Base-by-base conservation (phyloP, 1,140 invertebrate genomes). In the Tetragnatha versicolor region DNA sequence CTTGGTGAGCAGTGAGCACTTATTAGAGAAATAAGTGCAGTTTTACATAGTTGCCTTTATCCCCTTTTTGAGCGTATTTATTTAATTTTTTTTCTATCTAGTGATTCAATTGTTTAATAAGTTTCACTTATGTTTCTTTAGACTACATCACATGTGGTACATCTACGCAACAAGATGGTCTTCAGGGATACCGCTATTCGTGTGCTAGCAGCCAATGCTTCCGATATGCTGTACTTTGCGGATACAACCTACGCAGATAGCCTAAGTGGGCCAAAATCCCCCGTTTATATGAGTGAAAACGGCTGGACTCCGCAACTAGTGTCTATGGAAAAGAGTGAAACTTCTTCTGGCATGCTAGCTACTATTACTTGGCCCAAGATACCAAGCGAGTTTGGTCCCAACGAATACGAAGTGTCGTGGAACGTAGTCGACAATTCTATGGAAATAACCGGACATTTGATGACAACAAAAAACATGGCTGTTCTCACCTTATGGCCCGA, bases 381-480 rank as follows among this genome's bases (percentile, higher is more conserved):
- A 22, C 68, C 61, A 20, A 78, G 63, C 25, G 58, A 80, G 10
- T 39, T 79, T 88, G 82, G 80, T 22, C 33, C 51, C 76, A 79
- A 45, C 89, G 92, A 39, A 5, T 93, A 93, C 85, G 87, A 93
- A 81, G 92, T 93, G 63, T 93, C 92, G 47, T 93, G 92, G 92
- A 92, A 93, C 87, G 91, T 93, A 9, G 91, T 91, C 81, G 92
- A 92, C 51, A 92, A 92, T 17, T 35, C 79, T 3, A 70, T 81
- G 55, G 92, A 92, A 37, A 87, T 93, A n/a, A 93, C 92, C 84
- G 92, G 92, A 60, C 93, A 93, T 86, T 87, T 93, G n/a, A 91
- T 93, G 82, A 93, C 92, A 29, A 91, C 93, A 82, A 91, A 92
- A 0, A 93, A 91, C 45, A 89, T 89, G 79, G 92, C 93, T 33